Conservation (phyloP, 2,113 vertebrate genomes). For the Pimephales promelas region DNA sequence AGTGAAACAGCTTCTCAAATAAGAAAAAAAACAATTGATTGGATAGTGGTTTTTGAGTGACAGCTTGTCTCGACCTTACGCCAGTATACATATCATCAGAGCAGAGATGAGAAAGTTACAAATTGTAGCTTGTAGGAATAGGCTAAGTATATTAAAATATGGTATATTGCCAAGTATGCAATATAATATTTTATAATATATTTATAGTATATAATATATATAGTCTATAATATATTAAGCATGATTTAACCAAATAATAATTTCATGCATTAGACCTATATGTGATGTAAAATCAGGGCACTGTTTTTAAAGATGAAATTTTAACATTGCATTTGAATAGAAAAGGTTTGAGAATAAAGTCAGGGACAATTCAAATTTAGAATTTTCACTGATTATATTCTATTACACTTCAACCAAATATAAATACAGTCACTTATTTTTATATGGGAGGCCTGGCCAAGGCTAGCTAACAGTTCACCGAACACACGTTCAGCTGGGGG, state of each 20-base stretch:
- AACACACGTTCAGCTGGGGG: neutral
- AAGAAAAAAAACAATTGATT: too few species aligned
- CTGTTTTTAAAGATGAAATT: neutral
- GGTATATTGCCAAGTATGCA: too few species aligned
- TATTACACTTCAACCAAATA: neutral
- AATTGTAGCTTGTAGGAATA: too few species aligned
- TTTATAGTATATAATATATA: too few species aligned
- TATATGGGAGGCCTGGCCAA: neutral
- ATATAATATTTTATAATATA: too few species aligned
- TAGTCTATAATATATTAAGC: too few species aligned
- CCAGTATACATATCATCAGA: too few species aligned
- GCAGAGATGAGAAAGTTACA: too few species aligned
- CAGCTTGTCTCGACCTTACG: too few species aligned
- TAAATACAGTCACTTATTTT: neutral
- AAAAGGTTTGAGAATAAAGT: neutral
- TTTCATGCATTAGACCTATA: neutral
- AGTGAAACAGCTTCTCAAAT: too few species aligned
- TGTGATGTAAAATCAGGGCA: neutral
- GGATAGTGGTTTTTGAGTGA: too few species aligned
- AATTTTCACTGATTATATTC: neutral
- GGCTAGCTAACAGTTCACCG: neutral
- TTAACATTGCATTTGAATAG: neutral
- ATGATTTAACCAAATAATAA: neutral
- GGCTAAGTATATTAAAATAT: too few species aligned
- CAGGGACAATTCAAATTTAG: neutral